phyloP scores from a whole-genome alignment of 2,888 invertebrate species.

The Barypeithes pellucidus region DNA sequence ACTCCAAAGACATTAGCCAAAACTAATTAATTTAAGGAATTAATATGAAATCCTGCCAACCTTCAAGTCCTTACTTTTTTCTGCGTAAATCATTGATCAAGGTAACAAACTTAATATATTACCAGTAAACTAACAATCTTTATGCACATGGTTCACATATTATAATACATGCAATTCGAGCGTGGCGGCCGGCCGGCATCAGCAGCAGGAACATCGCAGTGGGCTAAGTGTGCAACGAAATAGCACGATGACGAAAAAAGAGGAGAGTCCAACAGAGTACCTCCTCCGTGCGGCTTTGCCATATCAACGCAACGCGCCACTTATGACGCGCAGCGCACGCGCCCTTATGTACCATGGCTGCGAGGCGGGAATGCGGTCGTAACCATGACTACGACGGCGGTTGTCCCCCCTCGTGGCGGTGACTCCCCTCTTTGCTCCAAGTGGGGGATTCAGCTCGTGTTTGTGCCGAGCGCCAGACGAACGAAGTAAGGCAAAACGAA shows the following conservation, averaged over 20 bases:
- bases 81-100: no score
- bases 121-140: background rate
- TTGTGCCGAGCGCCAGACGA: slow-evolving; percentile 31
- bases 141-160: background rate
- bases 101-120: background rate
- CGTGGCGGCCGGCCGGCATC: slow-evolving; percentile 23
- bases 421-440: slow-evolving; percentile 42
- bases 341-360: slow-evolving; percentile 68
- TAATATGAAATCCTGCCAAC: no score
- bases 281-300: slow-evolving; percentile 62
- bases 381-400: slow-evolving; percentile 67
- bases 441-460: slow-evolving; percentile 43
- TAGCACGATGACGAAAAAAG: slow-evolving; percentile 53
- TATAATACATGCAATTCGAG: slow-evolving; percentile 28
- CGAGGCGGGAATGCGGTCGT: slow-evolving; percentile 72
- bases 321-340: slow-evolving; percentile 60
- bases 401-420: slow-evolving; percentile 36
- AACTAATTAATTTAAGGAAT: no score
- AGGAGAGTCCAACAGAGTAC: slow-evolving; percentile 54
- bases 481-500: slow-evolving; percentile 30
- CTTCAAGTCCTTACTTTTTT: no score
- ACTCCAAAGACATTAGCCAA: no score
- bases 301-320: slow-evolving; percentile 64
- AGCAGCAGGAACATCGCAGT: slow-evolving; percentile 35
- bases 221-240: slow-evolving; percentile 34